Base-by-base conservation (phyloP, 2,888 invertebrate species). In the Lordiphosa fenestrarum region DNA sequence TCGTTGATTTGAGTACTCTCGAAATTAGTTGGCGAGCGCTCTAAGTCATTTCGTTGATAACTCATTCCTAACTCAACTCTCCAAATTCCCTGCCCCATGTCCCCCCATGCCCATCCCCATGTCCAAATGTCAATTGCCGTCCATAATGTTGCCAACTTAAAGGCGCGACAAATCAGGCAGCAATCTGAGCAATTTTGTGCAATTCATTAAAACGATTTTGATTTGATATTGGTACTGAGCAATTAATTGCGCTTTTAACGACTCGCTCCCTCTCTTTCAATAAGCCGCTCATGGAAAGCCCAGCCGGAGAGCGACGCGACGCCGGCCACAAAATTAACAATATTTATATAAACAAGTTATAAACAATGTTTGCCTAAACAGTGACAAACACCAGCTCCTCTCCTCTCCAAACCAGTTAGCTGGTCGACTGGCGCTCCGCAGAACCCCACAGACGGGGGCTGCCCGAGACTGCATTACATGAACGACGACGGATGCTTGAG, bases 321-420 rank as follows among this genome's bases (percentile, higher is more conserved):
- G 57, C 46, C 42, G 57, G 66, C 53, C 59, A 61, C 54, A 50
- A 71, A 66, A 75, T 78, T 82, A 82, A 82, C 71, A 82, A 83
- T 80, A 84, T 84, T 76, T 83, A 71, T 69, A 77, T 80, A 80
- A 83, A 82, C 82, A 82, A 77, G 83, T 80, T 77, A 84, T 82
- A 77, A 84, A 80, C 71, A 80, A 75, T 77, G 74, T 76, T 81
- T 71, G 78, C 60, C 73, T 73, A 78, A 82, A 78, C 82, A 78
- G 75, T 78, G 82, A 80, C 82, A 82, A 75, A 82, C 78, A 74
- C 48, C 10, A 6, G 25, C 37, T 46, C 25, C 25, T 25, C 51
- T 33, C 25, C 50, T 25, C 51, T 33, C 25, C 50, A 67, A 56
- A 66, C 66, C 52, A 53, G 63, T 56, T 62, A 49, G 55, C 51